These are phyloP conservation scores for Drosophila burlai DNA, from an alignment of 1,140 invertebrate species.

Conservation along the genomic window DNA sequence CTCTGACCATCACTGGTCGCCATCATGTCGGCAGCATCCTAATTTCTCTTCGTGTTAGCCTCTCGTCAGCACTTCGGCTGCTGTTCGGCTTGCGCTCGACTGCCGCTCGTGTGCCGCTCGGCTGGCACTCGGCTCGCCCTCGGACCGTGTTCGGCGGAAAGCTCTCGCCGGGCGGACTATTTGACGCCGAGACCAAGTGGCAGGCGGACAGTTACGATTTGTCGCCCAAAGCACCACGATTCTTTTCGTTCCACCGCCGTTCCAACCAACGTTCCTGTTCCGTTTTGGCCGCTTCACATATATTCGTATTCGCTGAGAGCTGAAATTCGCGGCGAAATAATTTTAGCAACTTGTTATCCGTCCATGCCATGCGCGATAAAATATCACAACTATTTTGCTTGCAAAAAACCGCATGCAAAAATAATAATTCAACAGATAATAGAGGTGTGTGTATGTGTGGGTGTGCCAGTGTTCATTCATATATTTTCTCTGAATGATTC, in stretches of 20 bases:
- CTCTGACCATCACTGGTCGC: neutral
- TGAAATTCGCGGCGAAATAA: slow-evolving; percentile 84
- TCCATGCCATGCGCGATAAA: slow-evolving; percentile 86
- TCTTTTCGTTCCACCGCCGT: slow-evolving; percentile 16
- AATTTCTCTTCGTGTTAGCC: slow-evolving; percentile 10
- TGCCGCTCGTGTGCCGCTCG: neutral
- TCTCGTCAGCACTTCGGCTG: slow-evolving; percentile 1
- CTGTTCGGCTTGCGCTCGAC: neutral
- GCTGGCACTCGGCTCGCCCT: neutral
- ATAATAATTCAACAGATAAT: slow-evolving; percentile 85
- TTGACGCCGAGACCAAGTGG: slow-evolving; percentile 33
- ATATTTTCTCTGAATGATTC: slow-evolving; percentile 17
- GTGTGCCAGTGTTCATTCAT: slow-evolving; percentile 18
- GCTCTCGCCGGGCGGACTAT: slow-evolving; percentile 49
- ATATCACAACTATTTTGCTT: slow-evolving; percentile 85
- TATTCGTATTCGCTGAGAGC: slow-evolving; percentile 65
- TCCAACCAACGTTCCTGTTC: slow-evolving; percentile 15
- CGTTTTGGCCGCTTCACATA: slow-evolving; percentile 11
- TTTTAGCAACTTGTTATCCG: slow-evolving; percentile 82
- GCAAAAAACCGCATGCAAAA: slow-evolving; percentile 85
- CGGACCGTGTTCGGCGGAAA: slow-evolving; percentile 20
- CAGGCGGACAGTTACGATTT: slow-evolving; percentile 57
- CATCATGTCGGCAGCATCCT: slow-evolving; percentile 22
- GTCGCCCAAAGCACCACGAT: slow-evolving; percentile 38
- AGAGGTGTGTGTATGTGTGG: slow-evolving; percentile 57